Conservation (phyloP, 1,140 invertebrate genomes). For the Euwallacea similis region DNA sequence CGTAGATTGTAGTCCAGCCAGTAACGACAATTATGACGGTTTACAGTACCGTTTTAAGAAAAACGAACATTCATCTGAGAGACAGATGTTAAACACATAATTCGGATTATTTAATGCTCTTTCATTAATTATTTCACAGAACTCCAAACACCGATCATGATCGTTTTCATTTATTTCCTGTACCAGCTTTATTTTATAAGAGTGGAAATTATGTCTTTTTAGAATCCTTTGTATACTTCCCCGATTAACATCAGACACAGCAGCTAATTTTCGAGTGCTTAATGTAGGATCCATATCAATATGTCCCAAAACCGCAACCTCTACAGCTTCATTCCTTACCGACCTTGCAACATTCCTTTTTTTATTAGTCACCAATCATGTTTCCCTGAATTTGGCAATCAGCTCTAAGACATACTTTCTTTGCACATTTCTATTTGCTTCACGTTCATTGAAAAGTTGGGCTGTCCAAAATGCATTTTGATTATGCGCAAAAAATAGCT, state of each 20-base stretch:
- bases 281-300: too few species aligned
- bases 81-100: slow-evolving; percentile 15
- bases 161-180: slow-evolving; percentile 17
- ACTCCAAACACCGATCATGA: slow-evolving; percentile 7
- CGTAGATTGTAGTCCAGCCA: slow-evolving; percentile 25
- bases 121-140: slow-evolving; percentile 15
- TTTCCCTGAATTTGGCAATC: slow-evolving; percentile 18
- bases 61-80: slow-evolving; percentile 21
- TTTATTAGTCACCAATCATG: slow-evolving; percentile 16
- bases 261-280: too few species aligned
- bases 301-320: too few species aligned
- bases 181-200: too few species aligned
- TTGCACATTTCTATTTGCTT: slow-evolving; percentile 7
- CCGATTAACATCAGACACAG: too few species aligned
- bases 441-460: slow-evolving; percentile 13
- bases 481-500: too few species aligned
- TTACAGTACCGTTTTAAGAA: slow-evolving; percentile 29
- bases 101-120: slow-evolving; percentile 7
- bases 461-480: slow-evolving; percentile 17
- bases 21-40: slow-evolving; percentile 31
- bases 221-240: too few species aligned
- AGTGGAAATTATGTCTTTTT: too few species aligned
- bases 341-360: slow-evolving; percentile 13
- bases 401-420: slow-evolving; percentile 19
- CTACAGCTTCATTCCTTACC: slow-evolving; percentile 20